These are phyloP conservation scores for Linnaemya vulpina DNA, from an alignment of 2,888 invertebrate genomes.

Conservation along the genomic window DNA sequence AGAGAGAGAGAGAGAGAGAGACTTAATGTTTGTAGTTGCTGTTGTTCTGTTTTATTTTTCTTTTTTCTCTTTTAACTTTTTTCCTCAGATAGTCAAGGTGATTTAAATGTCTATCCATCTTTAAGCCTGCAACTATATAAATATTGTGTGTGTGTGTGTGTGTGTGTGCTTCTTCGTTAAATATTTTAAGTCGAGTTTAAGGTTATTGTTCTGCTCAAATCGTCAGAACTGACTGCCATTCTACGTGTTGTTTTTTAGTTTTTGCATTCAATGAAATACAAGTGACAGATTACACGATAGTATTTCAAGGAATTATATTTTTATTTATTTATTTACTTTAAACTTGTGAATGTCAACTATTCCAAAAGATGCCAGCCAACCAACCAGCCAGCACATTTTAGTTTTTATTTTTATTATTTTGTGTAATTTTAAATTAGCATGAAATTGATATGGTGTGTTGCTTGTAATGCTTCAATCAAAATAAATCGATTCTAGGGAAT, in stretches of 20 bases:
- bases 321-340: conserved; percentile 54
- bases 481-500: conserved; percentile 46
- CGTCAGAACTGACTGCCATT: conserved; percentile 33
- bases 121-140: conserved; percentile 34
- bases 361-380: conserved; percentile 51
- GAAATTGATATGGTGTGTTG: conserved; percentile 60
- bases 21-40: not conserved
- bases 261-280: conserved; percentile 62
- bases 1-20: no score
- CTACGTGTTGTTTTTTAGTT: conserved; percentile 53
- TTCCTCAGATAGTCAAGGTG: conserved; percentile 62
- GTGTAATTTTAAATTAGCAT: conserved; percentile 64
- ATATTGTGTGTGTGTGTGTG: conserved; percentile 1
- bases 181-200: conserved; percentile 54
- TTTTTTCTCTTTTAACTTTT: conserved; percentile 7
- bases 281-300: conserved; percentile 72
- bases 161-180: conserved; percentile 11
- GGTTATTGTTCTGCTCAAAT: conserved; percentile 60
- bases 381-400: conserved; percentile 30
- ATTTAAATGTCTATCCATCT: conserved; percentile 50
- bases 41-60: not conserved
- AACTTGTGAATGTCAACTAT: conserved; percentile 64
- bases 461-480: conserved; percentile 66
- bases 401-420: conserved; percentile 10
- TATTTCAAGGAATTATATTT: conserved; percentile 71